These are phyloP conservation scores for Muscicapa striata DNA, from an alignment of 2,797 vertebrate species.

Conservation along the genomic window DNA sequence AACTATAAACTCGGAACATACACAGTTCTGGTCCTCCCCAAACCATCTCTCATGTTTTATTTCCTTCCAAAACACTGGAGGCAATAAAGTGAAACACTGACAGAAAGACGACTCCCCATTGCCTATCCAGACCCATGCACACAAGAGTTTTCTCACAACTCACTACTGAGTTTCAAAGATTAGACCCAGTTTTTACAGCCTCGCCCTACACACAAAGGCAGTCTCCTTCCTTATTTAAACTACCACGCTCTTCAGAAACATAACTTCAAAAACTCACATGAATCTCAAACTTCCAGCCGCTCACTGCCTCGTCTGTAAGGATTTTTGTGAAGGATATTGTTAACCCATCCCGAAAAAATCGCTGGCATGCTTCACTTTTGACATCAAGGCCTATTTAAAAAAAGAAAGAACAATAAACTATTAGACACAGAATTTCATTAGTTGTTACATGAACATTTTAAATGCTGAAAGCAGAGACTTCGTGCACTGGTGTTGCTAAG, in stretches of 20 bases:
- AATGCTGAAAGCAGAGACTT: not conserved
- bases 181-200: not conserved
- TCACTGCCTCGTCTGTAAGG: conserved; percentile 98
- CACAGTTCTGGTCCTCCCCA: not conserved
- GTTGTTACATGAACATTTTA: not conserved
- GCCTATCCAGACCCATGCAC: not conserved
- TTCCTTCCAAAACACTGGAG: not conserved
- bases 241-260: not conserved
- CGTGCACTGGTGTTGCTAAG: not conserved
- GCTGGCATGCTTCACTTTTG: conserved; percentile 99
- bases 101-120: not conserved
- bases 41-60: not conserved
- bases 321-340: conserved; percentile 99
- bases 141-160: not conserved
- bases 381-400: conserved; percentile 91
- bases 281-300: conserved; percentile 99
- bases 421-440: not conserved
- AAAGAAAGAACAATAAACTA: not conserved
- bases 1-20: not conserved
- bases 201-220: not conserved
- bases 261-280: conserved; percentile 86
- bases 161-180: not conserved
- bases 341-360: conserved; percentile 98
- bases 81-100: not conserved
- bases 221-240: not conserved